Conservation (phyloP, 2,888 invertebrate genomes). For the Leptothorax acervorum region DNA sequence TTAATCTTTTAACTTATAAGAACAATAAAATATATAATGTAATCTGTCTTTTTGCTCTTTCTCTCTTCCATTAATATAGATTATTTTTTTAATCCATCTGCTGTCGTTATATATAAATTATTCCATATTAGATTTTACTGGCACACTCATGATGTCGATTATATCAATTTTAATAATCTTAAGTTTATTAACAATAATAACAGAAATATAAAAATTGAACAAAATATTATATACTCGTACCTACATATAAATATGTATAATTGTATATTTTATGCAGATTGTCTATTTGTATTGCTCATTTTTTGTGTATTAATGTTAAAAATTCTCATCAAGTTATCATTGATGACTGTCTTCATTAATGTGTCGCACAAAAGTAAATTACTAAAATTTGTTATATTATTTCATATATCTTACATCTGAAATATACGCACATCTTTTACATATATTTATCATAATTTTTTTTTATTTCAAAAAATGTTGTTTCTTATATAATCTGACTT, state of each 20-base stretch:
- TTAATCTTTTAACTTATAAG: not conserved
- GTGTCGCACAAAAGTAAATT: slow-evolving; percentile 28
- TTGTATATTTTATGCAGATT: slow-evolving; percentile 22
- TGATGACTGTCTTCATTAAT: not conserved
- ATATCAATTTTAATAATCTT: not conserved
- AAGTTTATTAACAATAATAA: slow-evolving; percentile 14
- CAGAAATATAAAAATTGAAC: not conserved
- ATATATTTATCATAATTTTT: not conserved
- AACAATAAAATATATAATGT: not conserved
- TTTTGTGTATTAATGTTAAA: slow-evolving; percentile 1
- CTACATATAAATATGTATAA: not conserved
- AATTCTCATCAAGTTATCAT: slow-evolving; percentile 3
- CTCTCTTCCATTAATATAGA: not conserved
- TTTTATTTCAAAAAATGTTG: not conserved
- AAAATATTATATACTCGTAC: not conserved
- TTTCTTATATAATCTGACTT: not conserved
- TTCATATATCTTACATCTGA: not conserved
- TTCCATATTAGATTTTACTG: not conserved
- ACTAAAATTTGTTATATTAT: slow-evolving; percentile 10
- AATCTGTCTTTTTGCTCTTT: not conserved
- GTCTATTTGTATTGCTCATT: slow-evolving; percentile 24
- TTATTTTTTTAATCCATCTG: not conserved
- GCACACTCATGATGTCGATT: not conserved
- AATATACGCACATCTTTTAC: not conserved
- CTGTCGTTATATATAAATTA: not conserved